These are phyloP conservation scores for Scaptomyza polygonia DNA, from an alignment of 2,888 invertebrate species.

Conservation along the genomic window DNA sequence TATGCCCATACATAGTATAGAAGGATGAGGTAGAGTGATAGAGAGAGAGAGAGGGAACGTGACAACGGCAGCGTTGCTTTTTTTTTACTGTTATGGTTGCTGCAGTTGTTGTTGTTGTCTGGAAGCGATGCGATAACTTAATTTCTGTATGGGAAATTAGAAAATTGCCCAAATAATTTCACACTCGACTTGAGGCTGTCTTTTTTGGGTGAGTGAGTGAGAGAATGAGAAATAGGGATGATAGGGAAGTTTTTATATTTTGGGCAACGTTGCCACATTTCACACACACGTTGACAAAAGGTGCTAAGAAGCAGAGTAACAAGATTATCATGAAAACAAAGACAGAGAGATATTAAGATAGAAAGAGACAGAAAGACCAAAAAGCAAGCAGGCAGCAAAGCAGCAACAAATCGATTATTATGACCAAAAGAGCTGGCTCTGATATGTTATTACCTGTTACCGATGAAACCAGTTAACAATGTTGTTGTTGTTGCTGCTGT, in stretches of 20 bases:
- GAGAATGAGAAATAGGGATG: slow-evolving; percentile 3
- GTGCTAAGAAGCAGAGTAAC: slow-evolving; percentile 69
- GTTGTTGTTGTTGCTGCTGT: slow-evolving; percentile 30
- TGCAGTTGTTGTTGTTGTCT: slow-evolving; percentile 27
- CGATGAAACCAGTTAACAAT: slow-evolving; percentile 54
- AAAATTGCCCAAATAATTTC: slow-evolving; percentile 79
- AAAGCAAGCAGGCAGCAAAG: slow-evolving; percentile 5
- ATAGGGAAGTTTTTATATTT: slow-evolving; percentile 12
- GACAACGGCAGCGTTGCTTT: slow-evolving; percentile 23
- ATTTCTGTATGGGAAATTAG: slow-evolving; percentile 73
- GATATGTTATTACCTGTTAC: slow-evolving; percentile 52
- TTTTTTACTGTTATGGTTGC: slow-evolving; percentile 12
- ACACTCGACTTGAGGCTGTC: slow-evolving; percentile 67
- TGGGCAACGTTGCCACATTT: slow-evolving; percentile 66
- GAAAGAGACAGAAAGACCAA: slow-evolving; percentile 15
- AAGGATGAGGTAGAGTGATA: neutral
- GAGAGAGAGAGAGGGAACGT: slow-evolving; percentile 35
- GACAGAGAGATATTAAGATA: neutral
- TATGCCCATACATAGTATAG: slow-evolving; percentile 33
- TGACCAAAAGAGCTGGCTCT: slow-evolving; percentile 50
- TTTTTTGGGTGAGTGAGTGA: slow-evolving; percentile 1
- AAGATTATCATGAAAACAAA: slow-evolving; percentile 65
- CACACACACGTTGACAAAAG: slow-evolving; percentile 67
- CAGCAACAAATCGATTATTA: slow-evolving; percentile 72
- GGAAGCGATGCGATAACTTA: slow-evolving; percentile 72